Base-by-base conservation (phyloP, 2,888 invertebrate species). In the Pammene aurita region DNA sequence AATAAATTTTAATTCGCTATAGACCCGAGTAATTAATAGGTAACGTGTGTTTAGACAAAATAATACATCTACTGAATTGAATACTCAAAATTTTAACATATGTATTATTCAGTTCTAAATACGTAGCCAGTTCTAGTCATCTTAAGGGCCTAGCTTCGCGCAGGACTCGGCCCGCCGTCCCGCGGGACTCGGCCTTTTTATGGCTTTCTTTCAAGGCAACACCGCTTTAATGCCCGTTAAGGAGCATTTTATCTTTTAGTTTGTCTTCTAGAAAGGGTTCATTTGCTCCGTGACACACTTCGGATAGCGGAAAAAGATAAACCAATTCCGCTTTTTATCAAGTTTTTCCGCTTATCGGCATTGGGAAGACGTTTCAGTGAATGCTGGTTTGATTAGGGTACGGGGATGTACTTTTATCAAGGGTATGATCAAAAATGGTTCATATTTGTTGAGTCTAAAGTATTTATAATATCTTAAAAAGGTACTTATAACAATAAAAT, bases 231-330 rank as follows among this genome's bases (percentile, higher is more conserved):
- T 90, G 90, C 89, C 84, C 84, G 85, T 85, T 88, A 85, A 87
- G 84, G 86, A 87, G 84, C 87, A 86, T 91, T 92, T 92, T 92
- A 90, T 90, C 90, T 90, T 87, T 86, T 87, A 88, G 87, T 90
- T 88, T 88, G 86, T 88, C 85, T 84, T 85, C 77, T 76, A 85
- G 79, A 80, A 86, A 88, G 92, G 91, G 90, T 91, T 89, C 85
- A 86, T 88, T 85, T 84, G 84, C 80, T 82, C 80, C 75, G 88
- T 86, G 86, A 88, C 89, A 89, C 85, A 86, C 82, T 86, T 84
- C 83, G 83, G 89, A 88, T 87, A 82, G 77, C 79, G 78, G 80
- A 81, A 85, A 84, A 83, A 85, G 87, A 88, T 86, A 87, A 85
- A 85, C 84, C 83, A 76, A 79, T 84, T 80, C 83, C 78, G 76